Base-by-base conservation (phyloP, 2,797 vertebrate genomes). In the Champsocephalus gunnari region DNA sequence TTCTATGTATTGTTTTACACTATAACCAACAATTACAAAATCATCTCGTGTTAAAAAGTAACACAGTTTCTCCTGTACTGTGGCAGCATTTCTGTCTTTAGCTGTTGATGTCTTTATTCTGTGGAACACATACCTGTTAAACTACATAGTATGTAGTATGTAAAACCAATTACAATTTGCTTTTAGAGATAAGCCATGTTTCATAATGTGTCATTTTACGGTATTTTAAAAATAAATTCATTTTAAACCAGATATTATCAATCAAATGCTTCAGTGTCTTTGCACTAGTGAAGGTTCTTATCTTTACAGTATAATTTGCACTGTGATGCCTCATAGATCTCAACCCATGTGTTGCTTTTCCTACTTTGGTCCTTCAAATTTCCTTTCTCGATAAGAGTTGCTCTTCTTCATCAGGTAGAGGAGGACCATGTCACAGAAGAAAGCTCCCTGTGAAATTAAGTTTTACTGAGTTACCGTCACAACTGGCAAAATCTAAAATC, bases 381-480 rank as follows among this genome's bases (percentile, higher is more conserved):
- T 98, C 81, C 94, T 95, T 73, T 95, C 87, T 21, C 96, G 87
- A 84, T 97, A 97, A 48, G 95, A 93, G 24, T 94, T 87, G 17
- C 95, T 96, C 77, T 96, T 96, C 86, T 96, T 97, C 81, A 96
- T 95, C 38, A 97, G 70, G 76, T 97, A 96, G 12, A 98, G 92
- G 67, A 98, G 95, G 28, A 98, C 94, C 87, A 98, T 81, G 88
- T 99, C 97, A 55, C 97, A 99, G 86, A 98, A 84, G 91, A 97
- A 96, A 41, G 94, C 93, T 48, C 96, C 96, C 97, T 99, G 88
- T 67, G 90, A 66, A 65, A 75, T 54, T 4, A 60, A 45, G 12
- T 7, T 48, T 50, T 32, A 44, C 53, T 47, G 5, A 55, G 9
- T 19, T 7, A 76, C n/a, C 21, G 9, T 43, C n/a, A 49, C 10